Percentiles rank a stretch among this genome's conserved stretches.
These are phyloP conservation scores for Meteorus sp. DNA, from an alignment of 1,140 invertebrate genomes.

Conservation along the genomic window DNA sequence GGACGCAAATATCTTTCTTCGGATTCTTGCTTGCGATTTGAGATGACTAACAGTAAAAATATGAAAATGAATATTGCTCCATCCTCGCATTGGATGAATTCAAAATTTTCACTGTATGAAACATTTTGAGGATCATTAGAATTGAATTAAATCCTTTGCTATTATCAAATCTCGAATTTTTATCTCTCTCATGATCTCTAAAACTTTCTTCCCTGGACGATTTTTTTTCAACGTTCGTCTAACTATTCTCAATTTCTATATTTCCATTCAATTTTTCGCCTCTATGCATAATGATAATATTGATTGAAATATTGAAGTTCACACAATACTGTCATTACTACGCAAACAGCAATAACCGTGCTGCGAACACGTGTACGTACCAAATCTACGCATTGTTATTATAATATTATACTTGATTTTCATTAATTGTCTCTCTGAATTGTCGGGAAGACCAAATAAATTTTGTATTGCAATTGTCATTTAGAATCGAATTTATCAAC, in stretches of 20 bases:
- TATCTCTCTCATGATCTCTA: no score
- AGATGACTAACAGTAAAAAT: no score
- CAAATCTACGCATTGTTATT: slow-evolving; percentile 55
- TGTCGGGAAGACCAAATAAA: not conserved
- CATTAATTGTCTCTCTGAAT: slow-evolving; percentile 46
- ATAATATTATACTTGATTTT: slow-evolving; percentile 44
- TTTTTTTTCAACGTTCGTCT: no score
- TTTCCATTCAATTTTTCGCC: not conserved
- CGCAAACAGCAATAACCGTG: slow-evolving; percentile 35
- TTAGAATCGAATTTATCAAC: not conserved
- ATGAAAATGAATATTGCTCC: no score
- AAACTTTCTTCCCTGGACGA: no score
- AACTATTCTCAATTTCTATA: not conserved
- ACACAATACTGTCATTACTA: slow-evolving; percentile 1
- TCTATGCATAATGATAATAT: not conserved
- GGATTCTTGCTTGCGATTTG: no score
- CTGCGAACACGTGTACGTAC: slow-evolving; percentile 56
- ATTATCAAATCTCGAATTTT: no score
- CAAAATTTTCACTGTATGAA: no score
- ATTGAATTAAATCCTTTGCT: no score
- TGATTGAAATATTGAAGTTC: not conserved
- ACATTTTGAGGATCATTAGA: no score
- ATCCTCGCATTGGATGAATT: no score
- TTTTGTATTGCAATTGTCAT: not conserved
- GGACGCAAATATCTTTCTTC: no score